phyloP scores from a whole-genome alignment of 2,888 invertebrate genomes.

The Vesta saturnalis region DNA sequence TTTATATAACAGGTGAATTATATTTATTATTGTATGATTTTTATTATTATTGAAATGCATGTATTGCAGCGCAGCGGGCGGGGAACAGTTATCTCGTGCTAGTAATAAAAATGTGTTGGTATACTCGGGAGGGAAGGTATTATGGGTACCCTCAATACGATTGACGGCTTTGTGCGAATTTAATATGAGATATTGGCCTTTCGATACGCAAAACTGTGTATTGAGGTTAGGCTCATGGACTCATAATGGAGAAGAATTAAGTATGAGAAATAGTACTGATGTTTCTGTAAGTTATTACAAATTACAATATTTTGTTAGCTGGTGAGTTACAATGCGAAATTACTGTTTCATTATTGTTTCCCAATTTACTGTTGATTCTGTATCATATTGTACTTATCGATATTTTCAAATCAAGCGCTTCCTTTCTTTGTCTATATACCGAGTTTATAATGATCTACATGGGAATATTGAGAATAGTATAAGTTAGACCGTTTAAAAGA shows the following conservation, averaged over 20 bases:
- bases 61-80: conserved; percentile 50
- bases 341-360: too few species aligned
- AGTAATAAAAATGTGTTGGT: conserved; percentile 67
- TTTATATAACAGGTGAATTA: conserved; percentile 72
- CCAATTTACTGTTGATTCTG: too few species aligned
- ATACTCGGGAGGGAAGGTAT: conserved; percentile 64
- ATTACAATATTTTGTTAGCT: too few species aligned
- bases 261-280: conserved; percentile 51
- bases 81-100: conserved; percentile 69
- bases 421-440: too few species aligned
- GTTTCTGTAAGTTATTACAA: background rate
- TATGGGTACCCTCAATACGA: conserved; percentile 76
- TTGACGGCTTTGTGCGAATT: conserved; percentile 73
- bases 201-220: conserved; percentile 73
- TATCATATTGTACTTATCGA: too few species aligned
- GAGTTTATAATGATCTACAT: too few species aligned
- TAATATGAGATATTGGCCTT: conserved; percentile 79
- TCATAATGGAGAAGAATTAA: conserved; percentile 69
- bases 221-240: conserved; percentile 81
- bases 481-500: too few species aligned
- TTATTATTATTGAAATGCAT: background rate
- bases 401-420: too few species aligned
- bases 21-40: background rate
- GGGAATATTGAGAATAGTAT: too few species aligned
- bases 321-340: too few species aligned